These are phyloP conservation scores for Cylloceria caligata DNA, from an alignment of 2,888 invertebrate species.

Conservation along the genomic window DNA sequence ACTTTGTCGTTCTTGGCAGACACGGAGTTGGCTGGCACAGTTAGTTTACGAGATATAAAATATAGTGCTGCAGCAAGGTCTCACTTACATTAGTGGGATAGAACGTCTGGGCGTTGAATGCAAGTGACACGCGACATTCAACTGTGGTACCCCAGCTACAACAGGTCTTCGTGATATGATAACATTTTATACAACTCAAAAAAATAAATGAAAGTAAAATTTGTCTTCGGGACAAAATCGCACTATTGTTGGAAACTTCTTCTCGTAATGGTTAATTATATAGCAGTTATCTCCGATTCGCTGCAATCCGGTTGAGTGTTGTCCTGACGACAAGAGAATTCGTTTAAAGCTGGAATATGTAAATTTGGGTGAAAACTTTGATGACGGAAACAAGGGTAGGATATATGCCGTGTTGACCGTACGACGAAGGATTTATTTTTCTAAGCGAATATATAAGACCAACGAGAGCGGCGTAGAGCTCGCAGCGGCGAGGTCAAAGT, in stretches of 20 bases:
- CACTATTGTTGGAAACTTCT: neutral
- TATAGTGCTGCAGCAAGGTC: constrained; percentile 18
- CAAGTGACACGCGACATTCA: constrained; percentile 22
- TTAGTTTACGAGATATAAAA: neutral
- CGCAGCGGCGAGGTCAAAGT: constrained; percentile 69
- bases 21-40: neutral
- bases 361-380: neutral
- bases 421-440: constrained; percentile 45
- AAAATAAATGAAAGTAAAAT: neutral
- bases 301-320: neutral
- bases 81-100: constrained; percentile 19
- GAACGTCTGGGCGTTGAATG: constrained; percentile 4
- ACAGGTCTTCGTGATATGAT: neutral
- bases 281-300: neutral
- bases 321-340: constrained; percentile 2
- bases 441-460: constrained; percentile 23
- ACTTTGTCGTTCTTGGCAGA: constrained; percentile 26
- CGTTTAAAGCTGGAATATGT: neutral
- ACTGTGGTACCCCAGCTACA: neutral
- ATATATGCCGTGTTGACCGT: constrained; percentile 11
- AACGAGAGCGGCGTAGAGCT: constrained; percentile 39
- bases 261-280: neutral
- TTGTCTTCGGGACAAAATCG: neutral
- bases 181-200: neutral
- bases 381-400: neutral